Percentiles rank a stretch among this genome's conserved stretches.
Conservation (phyloP, 2,888 invertebrate species). For the Agonopterix alstromeriana region DNA sequence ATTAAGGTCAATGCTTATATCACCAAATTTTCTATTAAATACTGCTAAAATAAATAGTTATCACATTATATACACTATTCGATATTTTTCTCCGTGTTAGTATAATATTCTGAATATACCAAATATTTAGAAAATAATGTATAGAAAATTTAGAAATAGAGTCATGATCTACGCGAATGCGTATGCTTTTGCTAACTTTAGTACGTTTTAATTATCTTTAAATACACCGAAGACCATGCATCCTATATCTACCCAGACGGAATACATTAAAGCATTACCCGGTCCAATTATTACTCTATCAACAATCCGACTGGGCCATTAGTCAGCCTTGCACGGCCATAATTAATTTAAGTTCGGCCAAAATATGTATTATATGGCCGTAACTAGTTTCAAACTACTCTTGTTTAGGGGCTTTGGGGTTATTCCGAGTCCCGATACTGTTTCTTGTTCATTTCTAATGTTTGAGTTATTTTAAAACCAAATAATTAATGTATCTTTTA, state of each 20-base stretch:
- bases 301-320: slow-evolving; percentile 3
- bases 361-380: slow-evolving; percentile 5
- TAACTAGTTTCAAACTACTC: slow-evolving; percentile 5
- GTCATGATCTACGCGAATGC: not conserved
- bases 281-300: slow-evolving; percentile 1
- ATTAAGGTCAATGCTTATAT: no score
- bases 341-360: slow-evolving; percentile 7
- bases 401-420: not conserved
- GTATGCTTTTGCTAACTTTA: not conserved
- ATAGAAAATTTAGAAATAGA: no score
- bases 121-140: no score
- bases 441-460: no score
- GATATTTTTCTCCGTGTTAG: no score
- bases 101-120: no score
- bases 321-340: slow-evolving; percentile 2
- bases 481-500: no score
- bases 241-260: not conserved
- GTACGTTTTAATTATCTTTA: not conserved
- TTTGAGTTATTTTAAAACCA: no score
- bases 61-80: no score
- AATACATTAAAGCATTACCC: not conserved
- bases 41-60: no score
- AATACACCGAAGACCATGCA: not conserved
- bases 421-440: no score
- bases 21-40: no score